These are phyloP conservation scores for Clamator glandarius DNA, from an alignment of 2,797 vertebrate genomes.

Conservation along the genomic window DNA sequence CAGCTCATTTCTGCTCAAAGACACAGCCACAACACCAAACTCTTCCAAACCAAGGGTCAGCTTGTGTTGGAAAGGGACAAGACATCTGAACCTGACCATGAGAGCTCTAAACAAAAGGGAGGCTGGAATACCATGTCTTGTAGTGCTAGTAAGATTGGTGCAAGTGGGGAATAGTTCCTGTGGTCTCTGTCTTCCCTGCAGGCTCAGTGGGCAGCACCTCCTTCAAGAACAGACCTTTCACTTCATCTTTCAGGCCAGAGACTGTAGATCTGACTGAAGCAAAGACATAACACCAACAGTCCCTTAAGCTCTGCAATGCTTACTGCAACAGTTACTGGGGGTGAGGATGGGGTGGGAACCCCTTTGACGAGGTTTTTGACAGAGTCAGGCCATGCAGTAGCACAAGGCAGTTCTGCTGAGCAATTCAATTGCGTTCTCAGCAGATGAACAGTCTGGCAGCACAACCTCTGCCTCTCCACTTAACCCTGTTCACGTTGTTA, in stretches of 20 bases:
- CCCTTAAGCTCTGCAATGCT: not conserved
- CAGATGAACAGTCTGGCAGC: not conserved
- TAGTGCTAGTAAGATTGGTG: not conserved
- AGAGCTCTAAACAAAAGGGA: not conserved
- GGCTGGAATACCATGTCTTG: not conserved
- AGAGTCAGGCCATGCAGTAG: not conserved
- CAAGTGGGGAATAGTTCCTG: not conserved
- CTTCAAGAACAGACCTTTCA: slow-evolving; percentile 68
- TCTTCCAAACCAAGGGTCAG: not conserved
- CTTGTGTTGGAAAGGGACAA: not conserved
- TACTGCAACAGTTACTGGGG: not conserved
- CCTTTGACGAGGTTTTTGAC: not conserved
- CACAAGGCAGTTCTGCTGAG: slow-evolving; percentile 20
- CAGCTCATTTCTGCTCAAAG: not conserved
- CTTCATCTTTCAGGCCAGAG: slow-evolving; percentile 80
- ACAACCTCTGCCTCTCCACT: slow-evolving; percentile 12
- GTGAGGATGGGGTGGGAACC: not conserved
- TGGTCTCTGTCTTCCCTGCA: not conserved
- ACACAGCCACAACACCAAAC: not conserved
- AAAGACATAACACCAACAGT: not conserved
- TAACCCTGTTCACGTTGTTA: slow-evolving; percentile 21
- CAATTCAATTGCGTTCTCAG: not conserved
- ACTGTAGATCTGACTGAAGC: slow-evolving; percentile 68
- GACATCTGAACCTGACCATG: not conserved
- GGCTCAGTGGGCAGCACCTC: not conserved